These are phyloP conservation scores for Strigamia maritima DNA, from an alignment of 2,888 invertebrate species.

Conservation along the genomic window DNA sequence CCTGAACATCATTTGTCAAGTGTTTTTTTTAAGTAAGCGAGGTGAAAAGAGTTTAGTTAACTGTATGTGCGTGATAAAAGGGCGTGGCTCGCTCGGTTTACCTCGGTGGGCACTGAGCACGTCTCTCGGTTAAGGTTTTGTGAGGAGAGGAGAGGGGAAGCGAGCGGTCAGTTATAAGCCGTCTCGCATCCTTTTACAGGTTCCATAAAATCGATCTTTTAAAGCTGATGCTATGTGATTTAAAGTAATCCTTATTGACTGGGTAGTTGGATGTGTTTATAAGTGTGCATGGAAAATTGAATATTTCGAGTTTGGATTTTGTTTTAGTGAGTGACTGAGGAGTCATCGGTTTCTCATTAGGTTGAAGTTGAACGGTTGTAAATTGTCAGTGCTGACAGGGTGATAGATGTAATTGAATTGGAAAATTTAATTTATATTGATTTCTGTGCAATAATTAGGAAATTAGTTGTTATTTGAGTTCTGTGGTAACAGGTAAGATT, in stretches of 20 bases:
- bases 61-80: not conserved
- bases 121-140: not conserved
- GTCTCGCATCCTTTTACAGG: slow-evolving; percentile 11
- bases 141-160: not conserved
- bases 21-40: not conserved
- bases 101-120: not conserved
- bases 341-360: no score
- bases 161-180: slow-evolving; percentile 9
- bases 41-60: not conserved
- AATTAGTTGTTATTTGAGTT: not conserved
- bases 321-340: not conserved
- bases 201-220: not conserved
- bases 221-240: not conserved
- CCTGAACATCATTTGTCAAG: not conserved
- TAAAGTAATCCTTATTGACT: not conserved
- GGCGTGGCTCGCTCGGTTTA: not conserved
- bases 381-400: not conserved
- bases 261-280: not conserved
- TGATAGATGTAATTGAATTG: not conserved
- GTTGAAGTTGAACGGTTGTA: no score
- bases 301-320: not conserved
- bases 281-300: not conserved
- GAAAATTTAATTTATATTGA: not conserved
- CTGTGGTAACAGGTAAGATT: no score
- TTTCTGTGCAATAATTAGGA: not conserved